These are phyloP conservation scores for Lasioglossum leucozonium DNA, from an alignment of 2,888 invertebrate species.

Conservation along the genomic window DNA sequence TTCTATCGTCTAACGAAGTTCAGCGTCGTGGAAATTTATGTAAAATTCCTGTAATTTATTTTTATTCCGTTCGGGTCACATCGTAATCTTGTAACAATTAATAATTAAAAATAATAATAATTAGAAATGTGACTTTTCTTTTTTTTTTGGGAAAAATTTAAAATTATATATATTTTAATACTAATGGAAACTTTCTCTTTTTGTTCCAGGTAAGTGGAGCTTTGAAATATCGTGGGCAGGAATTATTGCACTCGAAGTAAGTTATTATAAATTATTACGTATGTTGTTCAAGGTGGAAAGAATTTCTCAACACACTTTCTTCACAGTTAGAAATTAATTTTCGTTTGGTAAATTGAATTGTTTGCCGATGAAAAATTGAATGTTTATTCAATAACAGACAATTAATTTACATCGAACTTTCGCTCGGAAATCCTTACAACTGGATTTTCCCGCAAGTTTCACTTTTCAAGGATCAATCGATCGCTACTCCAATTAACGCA, in stretches of 20 bases:
- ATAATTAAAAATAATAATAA: too few species aligned
- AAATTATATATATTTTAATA: too few species aligned
- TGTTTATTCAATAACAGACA: background rate
- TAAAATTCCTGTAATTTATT: too few species aligned
- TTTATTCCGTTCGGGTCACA: background rate
- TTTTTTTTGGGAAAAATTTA: too few species aligned
- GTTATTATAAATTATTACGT: background rate
- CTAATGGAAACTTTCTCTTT: background rate
- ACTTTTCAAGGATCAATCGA: background rate
- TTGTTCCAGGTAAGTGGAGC: constrained; percentile 40
- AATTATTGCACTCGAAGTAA: background rate
- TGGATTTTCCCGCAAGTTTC: background rate
- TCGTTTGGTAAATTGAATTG: background rate
- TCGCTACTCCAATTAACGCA: background rate
- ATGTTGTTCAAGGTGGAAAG: too few species aligned
- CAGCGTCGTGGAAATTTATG: too few species aligned
- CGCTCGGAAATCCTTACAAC: background rate
- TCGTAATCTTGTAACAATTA: background rate
- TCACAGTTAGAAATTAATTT: too few species aligned
- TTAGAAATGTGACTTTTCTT: background rate
- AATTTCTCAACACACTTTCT: too few species aligned
- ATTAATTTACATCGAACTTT: background rate
- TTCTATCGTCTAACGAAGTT: background rate
- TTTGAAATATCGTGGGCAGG: background rate
- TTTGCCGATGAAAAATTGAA: background rate